Base-by-base conservation (phyloP, 2,113 vertebrate species). In the Hyperopisus bebe region DNA sequence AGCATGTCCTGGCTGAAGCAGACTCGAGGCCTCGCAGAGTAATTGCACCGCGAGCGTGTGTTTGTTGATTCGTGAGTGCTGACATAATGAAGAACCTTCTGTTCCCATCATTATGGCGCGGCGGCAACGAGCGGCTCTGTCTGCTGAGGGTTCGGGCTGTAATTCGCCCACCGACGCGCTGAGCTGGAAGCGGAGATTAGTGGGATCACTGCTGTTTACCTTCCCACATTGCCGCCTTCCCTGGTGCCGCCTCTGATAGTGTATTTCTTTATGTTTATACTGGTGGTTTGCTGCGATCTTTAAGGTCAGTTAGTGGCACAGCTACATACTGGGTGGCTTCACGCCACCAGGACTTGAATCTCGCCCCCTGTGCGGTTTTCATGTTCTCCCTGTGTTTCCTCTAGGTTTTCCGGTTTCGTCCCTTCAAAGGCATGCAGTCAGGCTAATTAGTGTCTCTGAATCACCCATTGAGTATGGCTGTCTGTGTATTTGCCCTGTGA, bases 51-150 rank as follows among this genome's bases (percentile, higher is more conserved):
- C 5, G 7, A n/a, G 47, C 1, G n/a, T 50, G 83, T 47, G n/a
- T 35, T 87, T 87, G 85, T 87, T 87, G 85, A 50, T 87, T 87
- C 17, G 31, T 9, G 31, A 53, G 27, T 42, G 19, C 50, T 87
- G 35, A 53, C 85, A 87, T 87, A 87, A 87, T 87, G 47, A 87
- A 42, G 82, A 87, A 87, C 85, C 85, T 87, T 55, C 50, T 87
- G 50, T 87, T 87, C 35, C 9, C 17, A 31, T 55, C 15, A 53
- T 87, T 87, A 53, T 7, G 39, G 39, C 15, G 47, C 47, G 3
- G 42, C 82, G 19, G 6, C 21, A 46, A 47, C 8, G 19, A 10
- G 39, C 21, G 44, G 35, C 82, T 84, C 39, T 84, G 82, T 84
- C 44, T 84, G 39, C 82, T 9, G 42, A 11, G 27, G 27, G 21